Base-by-base conservation (phyloP, 2,797 vertebrate genomes). In the Chromis chromis region DNA sequence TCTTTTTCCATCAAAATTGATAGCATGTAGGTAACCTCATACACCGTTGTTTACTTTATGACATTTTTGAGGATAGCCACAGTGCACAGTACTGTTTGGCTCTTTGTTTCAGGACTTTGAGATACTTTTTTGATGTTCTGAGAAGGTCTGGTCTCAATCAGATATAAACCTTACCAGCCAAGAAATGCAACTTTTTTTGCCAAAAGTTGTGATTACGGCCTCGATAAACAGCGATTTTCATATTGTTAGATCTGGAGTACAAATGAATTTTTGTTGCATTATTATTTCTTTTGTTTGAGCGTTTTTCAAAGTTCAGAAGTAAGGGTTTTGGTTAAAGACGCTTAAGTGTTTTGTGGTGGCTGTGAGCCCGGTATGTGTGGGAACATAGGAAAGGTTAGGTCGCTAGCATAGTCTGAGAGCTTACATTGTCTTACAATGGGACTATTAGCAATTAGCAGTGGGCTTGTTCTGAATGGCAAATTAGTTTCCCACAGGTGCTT, bases 401-500 rank as follows among this genome's bases (percentile, higher is more conserved):
- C 5, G 22, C 76, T 70, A 49, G 56, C 55, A 13, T 61, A 55
- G 84, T 86, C 70, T 77, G 56, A 76, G 68, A 78, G 85, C 84
- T 78, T 36, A 22, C 84, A 78, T 89, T 87, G 84, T 90, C 70
- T 85, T 82, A 77, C 78, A 74, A 52, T 44, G 52, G 74, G 66
- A 75, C 84, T 88, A 83, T 86, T 90, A 76, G 76, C 72, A 89
- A 83, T 93, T 86, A 88, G 74, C 69, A 60, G 54, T 25, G 76
- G 70, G 79, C 67, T 88, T 82, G 78, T 86, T 86, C 63, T 86
- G 79, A 89, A 86, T 83, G 61, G 82, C 16, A 11, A 83, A 49
- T 54, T 25, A 64, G 79, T 91, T 95, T 95, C 92, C 90, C 94
- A 94, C 93, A 91, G 90, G 81, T 90, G 81, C 88, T 94, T 88